These are phyloP conservation scores for Himalopsyche anomala DNA, from an alignment of 2,888 invertebrate genomes.

Conservation along the genomic window DNA sequence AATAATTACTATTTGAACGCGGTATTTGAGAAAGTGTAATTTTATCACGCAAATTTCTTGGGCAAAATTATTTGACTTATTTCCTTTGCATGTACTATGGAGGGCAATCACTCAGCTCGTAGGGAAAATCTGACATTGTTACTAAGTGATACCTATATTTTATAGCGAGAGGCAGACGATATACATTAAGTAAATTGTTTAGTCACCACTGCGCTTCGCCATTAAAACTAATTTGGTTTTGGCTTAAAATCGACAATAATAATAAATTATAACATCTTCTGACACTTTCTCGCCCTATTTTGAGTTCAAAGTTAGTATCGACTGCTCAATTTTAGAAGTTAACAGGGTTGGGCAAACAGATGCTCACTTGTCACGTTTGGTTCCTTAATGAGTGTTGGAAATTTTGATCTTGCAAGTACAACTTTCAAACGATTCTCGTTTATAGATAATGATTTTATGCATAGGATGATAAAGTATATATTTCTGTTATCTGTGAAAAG, in stretches of 20 bases:
- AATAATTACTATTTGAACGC: background rate
- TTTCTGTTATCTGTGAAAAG: too few species aligned
- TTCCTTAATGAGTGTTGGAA: too few species aligned
- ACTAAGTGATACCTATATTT: background rate
- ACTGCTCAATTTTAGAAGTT: too few species aligned
- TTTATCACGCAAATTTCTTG: background rate
- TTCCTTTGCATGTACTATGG: background rate
- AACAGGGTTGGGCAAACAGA: too few species aligned
- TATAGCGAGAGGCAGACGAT: background rate
- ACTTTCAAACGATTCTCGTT: too few species aligned
- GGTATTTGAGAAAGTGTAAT: background rate
- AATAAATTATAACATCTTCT: background rate
- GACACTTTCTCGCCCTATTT: too few species aligned
- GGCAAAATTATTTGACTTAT: background rate
- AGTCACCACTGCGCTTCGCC: background rate
- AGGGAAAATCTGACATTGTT: background rate
- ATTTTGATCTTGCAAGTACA: too few species aligned
- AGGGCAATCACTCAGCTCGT: background rate
- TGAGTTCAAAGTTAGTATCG: too few species aligned
- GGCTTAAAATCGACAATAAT: background rate
- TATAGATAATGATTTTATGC: too few species aligned
- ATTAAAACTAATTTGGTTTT: background rate
- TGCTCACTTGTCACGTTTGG: too few species aligned
- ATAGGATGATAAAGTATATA: too few species aligned
- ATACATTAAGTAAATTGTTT: background rate